Conservation (phyloP, 2,888 invertebrate species). For the Odontothrips loti region DNA sequence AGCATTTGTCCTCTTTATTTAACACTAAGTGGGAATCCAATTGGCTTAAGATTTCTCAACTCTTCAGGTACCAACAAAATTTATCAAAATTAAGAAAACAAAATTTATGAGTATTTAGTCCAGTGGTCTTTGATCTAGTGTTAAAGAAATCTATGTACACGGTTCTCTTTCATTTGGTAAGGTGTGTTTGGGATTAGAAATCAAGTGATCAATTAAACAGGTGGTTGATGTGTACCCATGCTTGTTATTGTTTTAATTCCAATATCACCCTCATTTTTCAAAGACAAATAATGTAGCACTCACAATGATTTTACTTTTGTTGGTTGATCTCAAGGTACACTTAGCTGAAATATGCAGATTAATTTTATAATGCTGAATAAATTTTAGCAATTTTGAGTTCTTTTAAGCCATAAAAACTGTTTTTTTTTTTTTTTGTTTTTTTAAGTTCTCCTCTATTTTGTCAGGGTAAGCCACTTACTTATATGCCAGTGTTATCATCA, state of each 20-base stretch:
- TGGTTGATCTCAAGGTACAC: background rate
- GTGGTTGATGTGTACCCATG: background rate
- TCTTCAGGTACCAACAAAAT: background rate
- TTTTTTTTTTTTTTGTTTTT: no score
- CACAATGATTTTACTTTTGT: background rate
- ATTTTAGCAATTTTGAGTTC: background rate
- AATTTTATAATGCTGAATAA: background rate
- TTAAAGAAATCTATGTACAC: no score
- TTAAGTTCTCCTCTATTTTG: no score
- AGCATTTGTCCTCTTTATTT: background rate
- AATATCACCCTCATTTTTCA: background rate
- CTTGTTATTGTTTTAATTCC: background rate
- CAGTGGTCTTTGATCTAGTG: no score
- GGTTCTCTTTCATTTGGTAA: no score
- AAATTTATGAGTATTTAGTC: no score
- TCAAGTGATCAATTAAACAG: no score
- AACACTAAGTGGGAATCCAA: background rate
- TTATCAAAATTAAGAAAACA: no score
- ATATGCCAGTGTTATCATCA: no score
- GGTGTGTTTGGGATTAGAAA: no score
- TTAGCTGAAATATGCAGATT: background rate
- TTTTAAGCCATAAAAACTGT: background rate
- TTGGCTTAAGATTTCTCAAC: background rate
- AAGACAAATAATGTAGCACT: background rate
- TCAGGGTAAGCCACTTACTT: no score